These are phyloP conservation scores for Antrozous pallidus DNA, from an alignment of 2,797 vertebrate species.

Conservation along the genomic window DNA sequence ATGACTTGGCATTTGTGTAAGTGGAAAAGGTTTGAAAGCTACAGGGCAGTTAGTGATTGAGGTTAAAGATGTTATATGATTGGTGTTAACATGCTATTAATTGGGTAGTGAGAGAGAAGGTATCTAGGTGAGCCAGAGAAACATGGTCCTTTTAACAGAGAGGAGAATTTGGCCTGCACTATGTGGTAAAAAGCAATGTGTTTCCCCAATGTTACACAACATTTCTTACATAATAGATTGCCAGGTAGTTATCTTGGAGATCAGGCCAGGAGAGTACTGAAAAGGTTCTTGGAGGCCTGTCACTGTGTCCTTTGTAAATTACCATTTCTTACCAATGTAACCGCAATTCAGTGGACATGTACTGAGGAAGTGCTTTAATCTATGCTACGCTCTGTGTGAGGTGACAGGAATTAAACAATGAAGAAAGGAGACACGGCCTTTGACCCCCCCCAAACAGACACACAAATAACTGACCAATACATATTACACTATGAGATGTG, in stretches of 20 bases:
- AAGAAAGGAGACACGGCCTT: not conserved
- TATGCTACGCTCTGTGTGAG: not conserved
- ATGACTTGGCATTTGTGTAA: conserved; percentile 7
- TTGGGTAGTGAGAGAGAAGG: not conserved
- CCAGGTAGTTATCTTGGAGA: not conserved
- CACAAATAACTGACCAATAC: not conserved
- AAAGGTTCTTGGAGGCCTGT: not conserved
- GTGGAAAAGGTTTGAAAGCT: conserved; percentile 24
- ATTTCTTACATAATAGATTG: conserved; percentile 18
- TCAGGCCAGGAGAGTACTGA: not conserved
- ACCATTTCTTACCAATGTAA: not conserved
- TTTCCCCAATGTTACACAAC: not conserved
- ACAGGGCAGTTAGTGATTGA: not conserved
- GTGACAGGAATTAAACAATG: not conserved
- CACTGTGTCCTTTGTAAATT: conserved; percentile 2
- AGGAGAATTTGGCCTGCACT: conserved; percentile 6
- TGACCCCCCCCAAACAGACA: not conserved
- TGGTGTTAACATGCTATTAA: not conserved
- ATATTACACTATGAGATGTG: not conserved
- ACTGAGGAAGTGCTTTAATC: not conserved
- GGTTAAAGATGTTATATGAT: conserved; percentile 58
- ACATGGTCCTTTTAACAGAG: not conserved
- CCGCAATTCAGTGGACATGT: not conserved
- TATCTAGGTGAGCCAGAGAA: not conserved
- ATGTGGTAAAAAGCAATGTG: not conserved